Evolutionary conservation across 2,113 vertebrate genomes (phyloP).

Genomic region (Mormoops blainvillei): DNA sequence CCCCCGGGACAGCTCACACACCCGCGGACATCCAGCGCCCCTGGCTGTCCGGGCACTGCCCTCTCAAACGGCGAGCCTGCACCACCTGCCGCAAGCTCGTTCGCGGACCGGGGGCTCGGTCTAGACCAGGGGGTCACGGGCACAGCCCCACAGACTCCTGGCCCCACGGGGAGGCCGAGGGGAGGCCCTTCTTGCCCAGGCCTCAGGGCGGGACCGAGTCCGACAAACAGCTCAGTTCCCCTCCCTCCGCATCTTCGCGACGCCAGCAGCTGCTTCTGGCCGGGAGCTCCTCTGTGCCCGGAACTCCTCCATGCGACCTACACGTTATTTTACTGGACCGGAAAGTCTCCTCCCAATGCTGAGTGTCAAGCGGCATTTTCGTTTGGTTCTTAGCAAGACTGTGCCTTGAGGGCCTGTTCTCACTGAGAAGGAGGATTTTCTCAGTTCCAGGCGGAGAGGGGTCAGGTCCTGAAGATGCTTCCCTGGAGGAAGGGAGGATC

Average conservation of each 20-base stretch:
- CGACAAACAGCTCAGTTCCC: neutral
- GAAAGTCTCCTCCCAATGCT: neutral
- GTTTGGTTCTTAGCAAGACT: neutral
- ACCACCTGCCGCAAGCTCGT: accelerated
- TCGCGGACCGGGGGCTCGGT: neutral
- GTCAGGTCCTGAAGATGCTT: neutral
- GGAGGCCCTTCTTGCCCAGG: neutral
- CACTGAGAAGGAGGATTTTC: neutral
- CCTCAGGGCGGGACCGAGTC: neutral
- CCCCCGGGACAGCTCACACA: neutral
- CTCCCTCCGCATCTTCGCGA: accelerated
- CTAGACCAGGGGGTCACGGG: neutral
- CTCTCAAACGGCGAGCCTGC: neutral
- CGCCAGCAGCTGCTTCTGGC: accelerated
- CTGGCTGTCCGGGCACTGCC: accelerated
- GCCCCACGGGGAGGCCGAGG: neutral
- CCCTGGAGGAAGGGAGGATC: neutral
- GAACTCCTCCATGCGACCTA: accelerated
- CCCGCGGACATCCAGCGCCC: neutral
- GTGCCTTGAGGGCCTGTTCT: neutral
- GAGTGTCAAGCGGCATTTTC: neutral
- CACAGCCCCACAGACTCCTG: neutral
- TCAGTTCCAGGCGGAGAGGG: neutral
- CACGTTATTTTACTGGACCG: neutral
- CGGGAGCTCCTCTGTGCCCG: accelerated